These are phyloP conservation scores for Eurystomus glaucurus DNA, from an alignment of 2,797 vertebrate species.

Conservation along the genomic window DNA sequence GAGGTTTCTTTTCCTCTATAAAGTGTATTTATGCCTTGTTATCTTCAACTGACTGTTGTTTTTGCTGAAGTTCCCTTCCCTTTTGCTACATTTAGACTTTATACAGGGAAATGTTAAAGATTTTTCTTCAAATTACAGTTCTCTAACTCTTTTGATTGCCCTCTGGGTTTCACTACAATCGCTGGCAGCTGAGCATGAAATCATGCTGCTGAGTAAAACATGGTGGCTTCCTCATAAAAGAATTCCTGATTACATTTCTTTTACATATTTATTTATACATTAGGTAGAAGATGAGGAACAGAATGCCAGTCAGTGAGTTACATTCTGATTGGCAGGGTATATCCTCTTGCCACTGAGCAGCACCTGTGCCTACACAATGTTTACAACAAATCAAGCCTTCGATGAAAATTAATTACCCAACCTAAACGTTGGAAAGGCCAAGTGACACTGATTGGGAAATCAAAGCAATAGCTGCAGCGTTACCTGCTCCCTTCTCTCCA, in stretches of 20 bases:
- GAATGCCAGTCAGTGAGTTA: not conserved
- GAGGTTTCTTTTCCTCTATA: no score
- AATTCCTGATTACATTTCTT: conserved; percentile 7
- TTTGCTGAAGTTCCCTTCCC: not conserved
- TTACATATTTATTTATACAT: conserved; percentile 2
- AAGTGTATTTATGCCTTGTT: not conserved
- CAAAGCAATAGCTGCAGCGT: not conserved
- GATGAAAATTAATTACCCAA: not conserved
- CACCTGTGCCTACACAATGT: conserved; percentile 2
- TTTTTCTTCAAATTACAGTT: conserved; percentile 11
- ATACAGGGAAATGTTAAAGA: not conserved
- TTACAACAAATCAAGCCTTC: conserved; percentile 1
- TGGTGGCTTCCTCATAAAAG: not conserved
- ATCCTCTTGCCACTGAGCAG: not conserved
- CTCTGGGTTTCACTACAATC: conserved; percentile 10
- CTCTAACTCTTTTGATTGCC: conserved; percentile 27
- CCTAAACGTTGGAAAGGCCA: not conserved
- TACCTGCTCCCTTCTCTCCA: not conserved
- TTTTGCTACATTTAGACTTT: not conserved
- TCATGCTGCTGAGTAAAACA: conserved; percentile 22
- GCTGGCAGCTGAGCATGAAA: conserved; percentile 39
- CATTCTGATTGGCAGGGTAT: not conserved
- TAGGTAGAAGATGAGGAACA: not conserved
- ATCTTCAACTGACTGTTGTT: not conserved
- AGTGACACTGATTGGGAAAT: conserved; percentile 19